Conservation (phyloP, 2,888 invertebrate species). For the Ametastegia equiseti region DNA sequence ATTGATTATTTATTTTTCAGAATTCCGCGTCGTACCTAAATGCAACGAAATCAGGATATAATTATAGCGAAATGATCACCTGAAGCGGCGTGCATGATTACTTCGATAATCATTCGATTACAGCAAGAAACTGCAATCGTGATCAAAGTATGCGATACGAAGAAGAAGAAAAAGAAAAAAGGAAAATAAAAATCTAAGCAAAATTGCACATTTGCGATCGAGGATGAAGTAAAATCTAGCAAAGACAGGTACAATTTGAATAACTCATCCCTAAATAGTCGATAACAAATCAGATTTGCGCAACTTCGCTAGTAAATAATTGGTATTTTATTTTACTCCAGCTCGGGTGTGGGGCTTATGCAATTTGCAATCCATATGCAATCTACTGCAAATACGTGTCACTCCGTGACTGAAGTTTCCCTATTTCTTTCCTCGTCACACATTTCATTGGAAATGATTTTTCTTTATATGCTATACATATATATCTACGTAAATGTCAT, state of each 20-base stretch:
- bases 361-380: neutral
- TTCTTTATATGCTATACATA: neutral
- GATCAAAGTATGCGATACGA: constrained; percentile 32
- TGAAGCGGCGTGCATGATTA: neutral
- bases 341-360: neutral
- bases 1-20: neutral
- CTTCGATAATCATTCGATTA: constrained; percentile 58
- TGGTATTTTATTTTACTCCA: neutral
- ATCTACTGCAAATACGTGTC: neutral
- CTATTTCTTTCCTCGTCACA: neutral
- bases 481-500: too few relatives aligned
- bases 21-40: neutral
- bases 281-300: constrained; percentile 7
- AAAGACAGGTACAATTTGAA: constrained; percentile 57
- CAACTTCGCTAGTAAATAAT: neutral
- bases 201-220: neutral
- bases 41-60: neutral
- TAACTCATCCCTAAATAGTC: constrained; percentile 51
- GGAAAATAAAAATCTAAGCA: neutral
- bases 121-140: neutral
- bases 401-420: neutral
- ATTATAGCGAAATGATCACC: neutral
- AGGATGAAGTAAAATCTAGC: constrained; percentile 54
- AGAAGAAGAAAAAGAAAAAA: neutral
- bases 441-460: neutral